A percentile compares a stretch with the other conserved stretches of the same genome.
Conservation (phyloP, 2,113 vertebrate species). For the Prietella phreatophila region DNA sequence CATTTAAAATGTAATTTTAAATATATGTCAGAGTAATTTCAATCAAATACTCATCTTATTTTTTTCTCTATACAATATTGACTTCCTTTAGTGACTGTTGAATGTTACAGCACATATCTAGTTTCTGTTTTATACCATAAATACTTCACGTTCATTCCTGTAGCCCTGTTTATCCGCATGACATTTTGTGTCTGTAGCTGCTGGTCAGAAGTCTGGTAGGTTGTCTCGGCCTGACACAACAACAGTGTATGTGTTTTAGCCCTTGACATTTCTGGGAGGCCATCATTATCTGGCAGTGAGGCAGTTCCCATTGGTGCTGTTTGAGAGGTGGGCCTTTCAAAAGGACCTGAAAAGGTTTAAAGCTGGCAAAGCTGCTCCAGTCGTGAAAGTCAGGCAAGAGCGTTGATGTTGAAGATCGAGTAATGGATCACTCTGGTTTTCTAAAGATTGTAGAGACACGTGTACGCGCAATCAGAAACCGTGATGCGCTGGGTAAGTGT, state of each 20-base stretch:
- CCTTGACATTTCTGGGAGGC: slow-evolving; percentile 53
- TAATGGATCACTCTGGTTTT: slow-evolving; percentile 43
- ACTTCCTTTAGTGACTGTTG: too few species aligned
- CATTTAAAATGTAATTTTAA: neutral
- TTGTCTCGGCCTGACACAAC: slow-evolving; percentile 32
- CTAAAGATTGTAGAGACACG: slow-evolving; percentile 47
- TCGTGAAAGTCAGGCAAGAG: slow-evolving; percentile 1
- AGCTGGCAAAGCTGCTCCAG: neutral
- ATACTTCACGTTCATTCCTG: neutral
- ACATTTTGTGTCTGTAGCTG: slow-evolving; percentile 17
- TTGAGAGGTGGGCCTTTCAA: slow-evolving; percentile 34
- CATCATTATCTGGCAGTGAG: slow-evolving; percentile 37
- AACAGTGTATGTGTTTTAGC: slow-evolving; percentile 34
- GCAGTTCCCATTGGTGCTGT: slow-evolving; percentile 16
- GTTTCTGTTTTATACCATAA: neutral
- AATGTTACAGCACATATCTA: neutral
- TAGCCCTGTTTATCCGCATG: neutral
- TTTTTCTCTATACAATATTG: neutral
- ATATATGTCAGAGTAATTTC: neutral
- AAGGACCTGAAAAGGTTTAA: slow-evolving; percentile 24
- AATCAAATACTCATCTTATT: neutral
- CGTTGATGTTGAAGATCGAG: neutral
- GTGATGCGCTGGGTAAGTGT: slow-evolving; percentile 47
- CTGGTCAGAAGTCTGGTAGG: slow-evolving; percentile 9
- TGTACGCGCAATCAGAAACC: slow-evolving; percentile 40